Percentiles rank a stretch among this genome's conserved stretches.
These are phyloP conservation scores for Anoncus sp. DNA, from an alignment of 2,888 invertebrate species.

Conservation along the genomic window DNA sequence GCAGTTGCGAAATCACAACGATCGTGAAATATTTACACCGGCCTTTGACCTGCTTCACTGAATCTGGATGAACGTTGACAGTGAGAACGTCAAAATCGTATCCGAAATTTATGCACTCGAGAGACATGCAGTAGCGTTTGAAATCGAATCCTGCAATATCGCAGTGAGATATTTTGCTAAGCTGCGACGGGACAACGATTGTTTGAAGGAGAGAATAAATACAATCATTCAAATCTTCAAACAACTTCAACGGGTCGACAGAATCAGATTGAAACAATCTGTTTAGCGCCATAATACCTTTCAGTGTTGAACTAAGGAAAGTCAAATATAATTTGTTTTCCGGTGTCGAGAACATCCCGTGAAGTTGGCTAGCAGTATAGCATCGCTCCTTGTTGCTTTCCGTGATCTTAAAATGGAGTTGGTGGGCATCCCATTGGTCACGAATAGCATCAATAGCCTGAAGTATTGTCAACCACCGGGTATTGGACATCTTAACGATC, in stretches of 20 bases:
- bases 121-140: neutral
- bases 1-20: slow-evolving; percentile 4
- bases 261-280: neutral
- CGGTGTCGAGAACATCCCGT: slow-evolving; percentile 61
- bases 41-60: neutral
- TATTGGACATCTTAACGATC: slow-evolving; percentile 66
- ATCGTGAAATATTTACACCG: neutral
- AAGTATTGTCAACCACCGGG: slow-evolving; percentile 58
- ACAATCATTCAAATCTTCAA: slow-evolving; percentile 19
- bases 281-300: neutral
- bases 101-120: slow-evolving; percentile 1
- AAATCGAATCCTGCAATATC: slow-evolving; percentile 66
- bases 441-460: slow-evolving; percentile 67
- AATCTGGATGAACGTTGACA: neutral
- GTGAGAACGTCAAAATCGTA: neutral
- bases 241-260: slow-evolving; percentile 5
- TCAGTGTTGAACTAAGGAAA: slow-evolving; percentile 30
- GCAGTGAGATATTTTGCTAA: slow-evolving; percentile 64
- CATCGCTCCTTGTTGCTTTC: slow-evolving; percentile 59
- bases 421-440: slow-evolving; percentile 73
- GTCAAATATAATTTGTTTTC: slow-evolving; percentile 57
- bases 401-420: slow-evolving; percentile 67
- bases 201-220: slow-evolving; percentile 34
- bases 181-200: slow-evolving; percentile 63
- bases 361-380: slow-evolving; percentile 60